Conservation (phyloP, 2,888 invertebrate genomes). For the Andrena dorsata region DNA sequence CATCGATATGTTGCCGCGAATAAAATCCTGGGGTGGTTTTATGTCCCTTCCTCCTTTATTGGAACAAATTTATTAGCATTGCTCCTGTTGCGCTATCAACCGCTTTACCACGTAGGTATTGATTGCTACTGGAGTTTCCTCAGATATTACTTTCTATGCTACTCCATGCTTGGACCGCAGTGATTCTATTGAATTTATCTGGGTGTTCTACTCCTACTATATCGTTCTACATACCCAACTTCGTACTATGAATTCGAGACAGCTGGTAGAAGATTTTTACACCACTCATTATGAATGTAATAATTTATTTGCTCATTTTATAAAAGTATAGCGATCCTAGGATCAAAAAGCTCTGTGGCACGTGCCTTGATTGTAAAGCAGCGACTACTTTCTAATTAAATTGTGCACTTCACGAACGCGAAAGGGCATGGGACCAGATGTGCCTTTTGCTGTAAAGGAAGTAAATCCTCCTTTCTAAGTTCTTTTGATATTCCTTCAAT, state of each 20-base stretch:
- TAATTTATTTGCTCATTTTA: too few relatives aligned
- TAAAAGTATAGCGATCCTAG: background rate
- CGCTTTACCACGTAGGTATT: slow-evolving; percentile 9
- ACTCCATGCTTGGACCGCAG: background rate
- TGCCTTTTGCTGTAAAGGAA: background rate
- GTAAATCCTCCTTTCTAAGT: slow-evolving; percentile 7
- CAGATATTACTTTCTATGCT: background rate
- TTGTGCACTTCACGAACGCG: background rate
- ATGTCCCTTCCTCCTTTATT: slow-evolving; percentile 19
- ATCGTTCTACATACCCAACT: too few relatives aligned
- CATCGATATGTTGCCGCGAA: background rate
- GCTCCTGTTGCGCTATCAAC: background rate
- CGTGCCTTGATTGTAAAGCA: background rate
- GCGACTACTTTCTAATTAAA: slow-evolving; percentile 3
- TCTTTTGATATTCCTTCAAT: slow-evolving; percentile 12
- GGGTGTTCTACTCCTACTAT: too few relatives aligned
- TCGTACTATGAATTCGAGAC: too few relatives aligned
- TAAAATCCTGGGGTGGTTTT: background rate
- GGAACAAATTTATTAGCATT: slow-evolving; percentile 27
- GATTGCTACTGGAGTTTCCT: slow-evolving; percentile 10
- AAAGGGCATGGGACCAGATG: background rate
- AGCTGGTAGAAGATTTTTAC: too few relatives aligned
- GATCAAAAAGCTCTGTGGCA: background rate
- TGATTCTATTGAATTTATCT: too few relatives aligned
- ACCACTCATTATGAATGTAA: too few relatives aligned